These are phyloP conservation scores for Coreoperca whiteheadi DNA, from an alignment of 2,113 vertebrate species.

Conservation along the genomic window DNA sequence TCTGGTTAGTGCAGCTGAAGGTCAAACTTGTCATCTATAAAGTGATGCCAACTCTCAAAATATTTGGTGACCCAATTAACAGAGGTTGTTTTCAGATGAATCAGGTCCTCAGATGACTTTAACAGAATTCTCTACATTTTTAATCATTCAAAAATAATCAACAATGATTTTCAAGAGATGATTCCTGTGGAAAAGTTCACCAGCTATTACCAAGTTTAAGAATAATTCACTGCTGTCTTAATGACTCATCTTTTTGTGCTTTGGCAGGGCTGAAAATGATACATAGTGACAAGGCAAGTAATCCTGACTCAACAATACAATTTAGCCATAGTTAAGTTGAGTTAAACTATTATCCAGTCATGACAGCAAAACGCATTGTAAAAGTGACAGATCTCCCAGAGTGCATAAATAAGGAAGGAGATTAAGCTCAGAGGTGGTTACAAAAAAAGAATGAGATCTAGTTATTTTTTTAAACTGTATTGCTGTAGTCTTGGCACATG, in stretches of 20 bases:
- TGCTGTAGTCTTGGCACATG: not conserved
- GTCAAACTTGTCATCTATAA: not conserved
- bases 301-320: not conserved
- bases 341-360: not conserved
- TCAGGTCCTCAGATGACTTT: not conserved
- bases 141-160: not conserved
- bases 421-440: not conserved
- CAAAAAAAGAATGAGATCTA: not conserved
- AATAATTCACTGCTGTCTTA: slow-evolving; percentile 28
- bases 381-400: not conserved
- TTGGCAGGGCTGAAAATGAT: slow-evolving; percentile 8
- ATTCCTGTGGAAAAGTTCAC: not conserved
- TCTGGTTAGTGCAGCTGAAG: not conserved
- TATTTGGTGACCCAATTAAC: not conserved
- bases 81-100: not conserved
- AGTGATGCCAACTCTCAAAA: not conserved
- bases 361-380: not conserved
- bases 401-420: not conserved
- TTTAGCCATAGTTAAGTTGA: not conserved
- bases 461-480: not conserved
- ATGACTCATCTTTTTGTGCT: slow-evolving; percentile 8
- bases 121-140: not conserved
- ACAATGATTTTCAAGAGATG: not conserved
- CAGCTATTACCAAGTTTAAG: not conserved
- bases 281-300: not conserved